Evolutionary conservation across 1,140 invertebrate species (phyloP).

Genomic region (Drosophila repleta): DNA sequence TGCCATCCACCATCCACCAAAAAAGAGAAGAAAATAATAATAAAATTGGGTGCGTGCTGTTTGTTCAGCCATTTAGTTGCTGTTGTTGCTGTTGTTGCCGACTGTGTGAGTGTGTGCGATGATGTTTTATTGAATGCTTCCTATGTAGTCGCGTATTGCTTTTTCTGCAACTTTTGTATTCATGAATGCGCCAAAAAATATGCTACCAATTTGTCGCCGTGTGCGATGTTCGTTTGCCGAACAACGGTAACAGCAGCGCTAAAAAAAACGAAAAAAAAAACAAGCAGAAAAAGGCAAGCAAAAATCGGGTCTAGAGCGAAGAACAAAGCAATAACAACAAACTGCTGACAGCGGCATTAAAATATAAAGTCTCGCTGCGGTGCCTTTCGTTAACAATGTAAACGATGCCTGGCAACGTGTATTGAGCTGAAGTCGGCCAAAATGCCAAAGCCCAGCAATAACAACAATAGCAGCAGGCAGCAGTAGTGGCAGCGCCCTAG

Average conservation of each 20-base stretch:
- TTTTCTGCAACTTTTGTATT: constrained; percentile 61
- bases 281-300: background rate
- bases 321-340: constrained; percentile 79
- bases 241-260: constrained; percentile 18
- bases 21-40: constrained; percentile 31
- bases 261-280: constrained; percentile 9
- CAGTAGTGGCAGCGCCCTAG: constrained; percentile 5
- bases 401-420: constrained; percentile 56
- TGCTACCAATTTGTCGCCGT: constrained; percentile 82
- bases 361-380: constrained; percentile 76
- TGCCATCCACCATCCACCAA: background rate
- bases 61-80: constrained; percentile 32
- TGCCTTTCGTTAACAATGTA: constrained; percentile 79
- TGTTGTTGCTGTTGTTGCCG: constrained; percentile 16
- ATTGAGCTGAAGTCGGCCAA: constrained; percentile 67
- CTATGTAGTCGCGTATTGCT: constrained; percentile 60
- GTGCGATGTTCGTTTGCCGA: constrained; percentile 54
- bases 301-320: constrained; percentile 21
- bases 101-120: constrained; percentile 38
- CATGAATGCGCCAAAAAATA: constrained; percentile 80
- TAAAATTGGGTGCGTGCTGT: constrained; percentile 56
- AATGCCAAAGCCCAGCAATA: constrained; percentile 49
- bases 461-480: constrained; percentile 29
- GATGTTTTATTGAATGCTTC: constrained; percentile 80
- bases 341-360: constrained; percentile 80